Conservation (phyloP, 2,113 vertebrate species). For the Salvelinus alpinus region DNA sequence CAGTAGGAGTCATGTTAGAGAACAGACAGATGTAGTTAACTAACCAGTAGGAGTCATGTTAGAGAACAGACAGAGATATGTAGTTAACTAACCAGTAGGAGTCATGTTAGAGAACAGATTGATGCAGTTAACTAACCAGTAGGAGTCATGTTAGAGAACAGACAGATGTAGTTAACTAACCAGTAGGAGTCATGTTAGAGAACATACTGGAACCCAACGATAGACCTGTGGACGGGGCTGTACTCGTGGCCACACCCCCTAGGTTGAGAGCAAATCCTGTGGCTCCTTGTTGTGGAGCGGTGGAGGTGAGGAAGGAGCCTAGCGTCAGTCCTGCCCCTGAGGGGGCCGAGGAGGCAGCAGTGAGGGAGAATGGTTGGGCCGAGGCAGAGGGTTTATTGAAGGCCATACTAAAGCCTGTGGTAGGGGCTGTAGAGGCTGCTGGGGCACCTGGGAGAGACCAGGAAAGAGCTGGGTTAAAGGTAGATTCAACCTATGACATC, state of each 20-base stretch:
- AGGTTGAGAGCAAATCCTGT: conserved; percentile 84
- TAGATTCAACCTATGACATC: neutral
- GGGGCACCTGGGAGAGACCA: conserved; percentile 66
- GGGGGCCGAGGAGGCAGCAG: conserved; percentile 77
- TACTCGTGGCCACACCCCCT: conserved; percentile 69
- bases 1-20: no score
- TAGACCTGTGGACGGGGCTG: conserved; percentile 72
- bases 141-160: neutral
- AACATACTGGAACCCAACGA: conserved; percentile 85
- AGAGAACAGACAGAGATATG: no score
- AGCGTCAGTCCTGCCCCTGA: conserved; percentile 80
- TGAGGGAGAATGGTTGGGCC: conserved; percentile 88
- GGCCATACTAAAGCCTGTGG: conserved; percentile 85
- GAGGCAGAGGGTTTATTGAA: conserved; percentile 93
- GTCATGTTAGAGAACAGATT: no score
- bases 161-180: conserved; percentile 73
- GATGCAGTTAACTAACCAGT: no score
- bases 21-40: no score
- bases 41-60: no score
- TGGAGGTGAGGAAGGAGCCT: conserved; percentile 85
- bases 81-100: no score
- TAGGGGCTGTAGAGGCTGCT: conserved; percentile 71
- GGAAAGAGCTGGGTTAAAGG: neutral
- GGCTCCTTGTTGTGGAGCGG: conserved; percentile 80
- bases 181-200: conserved; percentile 76